Evolutionary conservation across 2,113 vertebrate genomes (phyloP), one percentile per base, ranked within the genome.

Genomic region (Corythornis cristatus): DNA sequence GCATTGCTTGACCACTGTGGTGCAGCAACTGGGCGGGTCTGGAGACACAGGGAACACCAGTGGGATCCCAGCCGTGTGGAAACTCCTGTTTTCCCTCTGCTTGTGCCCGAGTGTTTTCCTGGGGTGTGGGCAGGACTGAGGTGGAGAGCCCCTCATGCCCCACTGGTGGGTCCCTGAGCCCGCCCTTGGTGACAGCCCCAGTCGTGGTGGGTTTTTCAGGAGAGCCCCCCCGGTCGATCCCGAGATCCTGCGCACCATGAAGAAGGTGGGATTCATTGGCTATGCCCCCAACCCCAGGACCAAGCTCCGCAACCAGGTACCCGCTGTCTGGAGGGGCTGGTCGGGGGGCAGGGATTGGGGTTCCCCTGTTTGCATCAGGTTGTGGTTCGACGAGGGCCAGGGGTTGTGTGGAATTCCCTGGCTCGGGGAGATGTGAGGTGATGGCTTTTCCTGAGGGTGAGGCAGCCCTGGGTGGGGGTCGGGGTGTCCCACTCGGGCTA

Each of bases 191-290:
- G 42, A 4, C 4, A 18, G 50, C 37, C 21, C 15, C 76, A 86
- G 62, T 3, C 8, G 0, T 5, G 10, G n/a, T 66, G 5, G n/a
- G 26, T 95, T 90, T 82, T 83, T 65, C 91, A 99, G 99, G 88
- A 97, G 98, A 94, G 99, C 99, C 46, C 99, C 99, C 28, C 98
- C 98, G 0, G 99, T 99, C 22, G 99, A 99, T 58, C 98, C 98
- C 8, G 99, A 99, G 89, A 99, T 99, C 65, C 93, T 99, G 42
- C 99, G 99, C 76, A 98, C 99, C 25, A 99, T 99, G 98, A 99
- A 99, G 97, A 99, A 99, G 2, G 99, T 99, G 57, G 99, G 99
- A 7, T 99, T 99, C 95, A 99, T 99, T 2, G 99, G 99, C 73
- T 99, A 99, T 3, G 99, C 99, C 14, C 98, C 99, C 5, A 99